phyloP scores from a whole-genome alignment of 2,888 invertebrate species.

The Steromphala cineraria region DNA sequence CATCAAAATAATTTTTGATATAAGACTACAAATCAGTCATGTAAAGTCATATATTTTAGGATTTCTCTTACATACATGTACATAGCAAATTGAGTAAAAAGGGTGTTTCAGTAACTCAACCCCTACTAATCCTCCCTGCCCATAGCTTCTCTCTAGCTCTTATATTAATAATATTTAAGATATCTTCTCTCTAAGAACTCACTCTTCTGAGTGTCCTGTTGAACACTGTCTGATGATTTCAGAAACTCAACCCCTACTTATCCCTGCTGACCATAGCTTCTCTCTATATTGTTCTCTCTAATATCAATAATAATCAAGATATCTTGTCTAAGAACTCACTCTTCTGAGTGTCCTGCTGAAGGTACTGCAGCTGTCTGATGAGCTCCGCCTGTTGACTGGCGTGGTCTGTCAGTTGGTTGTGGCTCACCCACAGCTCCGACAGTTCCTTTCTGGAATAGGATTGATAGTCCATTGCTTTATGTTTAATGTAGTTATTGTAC shows the following conservation, averaged over 20 bases:
- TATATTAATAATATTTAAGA: neutral
- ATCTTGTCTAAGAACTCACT: slow-evolving; percentile 44
- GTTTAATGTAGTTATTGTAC: no score
- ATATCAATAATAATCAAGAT: neutral
- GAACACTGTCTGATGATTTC: slow-evolving; percentile 71
- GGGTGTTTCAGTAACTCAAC: no score
- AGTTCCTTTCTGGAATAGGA: slow-evolving; percentile 63
- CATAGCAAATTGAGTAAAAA: no score
- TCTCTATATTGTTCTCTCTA: no score
- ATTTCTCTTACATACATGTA: no score
- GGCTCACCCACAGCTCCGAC: slow-evolving; percentile 68
- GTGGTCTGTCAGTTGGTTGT: slow-evolving; percentile 69
- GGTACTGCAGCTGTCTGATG: slow-evolving; percentile 70
- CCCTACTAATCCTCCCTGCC: no score
- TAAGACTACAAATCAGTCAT: neutral
- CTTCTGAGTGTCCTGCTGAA: slow-evolving; percentile 73
- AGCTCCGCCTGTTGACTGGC: slow-evolving; percentile 72
- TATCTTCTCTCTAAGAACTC: slow-evolving; percentile 19
- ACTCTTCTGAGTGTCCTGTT: slow-evolving; percentile 73
- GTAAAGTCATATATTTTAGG: neutral
- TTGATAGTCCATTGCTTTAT: no score
- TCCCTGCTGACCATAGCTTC: no score
- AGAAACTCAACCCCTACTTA: no score
- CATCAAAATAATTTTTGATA: neutral
- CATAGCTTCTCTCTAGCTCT: no score